These are phyloP conservation scores for Rafetus swinhoei DNA, from an alignment of 2,113 vertebrate genomes.

Conservation along the genomic window DNA sequence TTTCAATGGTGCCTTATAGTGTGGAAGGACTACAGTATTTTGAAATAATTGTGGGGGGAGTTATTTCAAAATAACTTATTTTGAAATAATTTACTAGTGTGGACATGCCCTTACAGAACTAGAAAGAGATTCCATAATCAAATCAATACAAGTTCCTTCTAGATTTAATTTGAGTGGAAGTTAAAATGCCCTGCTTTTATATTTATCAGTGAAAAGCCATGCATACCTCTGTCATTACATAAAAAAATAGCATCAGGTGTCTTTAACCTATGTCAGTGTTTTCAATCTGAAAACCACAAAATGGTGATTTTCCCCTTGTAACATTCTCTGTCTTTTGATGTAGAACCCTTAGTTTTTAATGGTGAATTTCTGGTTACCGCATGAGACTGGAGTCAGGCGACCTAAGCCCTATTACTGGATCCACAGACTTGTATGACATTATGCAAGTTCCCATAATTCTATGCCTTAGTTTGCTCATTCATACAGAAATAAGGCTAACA, in stretches of 20 bases:
- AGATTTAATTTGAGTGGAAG: not conserved
- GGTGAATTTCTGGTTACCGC: not conserved
- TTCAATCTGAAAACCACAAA: not conserved
- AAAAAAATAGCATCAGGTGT: not conserved
- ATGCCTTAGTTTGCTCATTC: not conserved
- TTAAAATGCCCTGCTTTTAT: not conserved
- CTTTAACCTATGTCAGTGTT: not conserved
- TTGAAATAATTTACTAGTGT: too few species aligned
- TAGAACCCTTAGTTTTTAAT: not conserved
- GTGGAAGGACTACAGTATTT: too few species aligned
- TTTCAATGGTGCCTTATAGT: too few species aligned
- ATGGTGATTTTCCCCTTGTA: not conserved
- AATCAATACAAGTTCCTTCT: not conserved
- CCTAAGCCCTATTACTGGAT: not conserved
- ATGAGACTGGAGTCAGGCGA: not conserved
- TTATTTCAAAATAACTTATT: too few species aligned
- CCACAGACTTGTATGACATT: not conserved
- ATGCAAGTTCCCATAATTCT: not conserved
- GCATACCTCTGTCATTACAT: not conserved
- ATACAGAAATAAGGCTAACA: not conserved
- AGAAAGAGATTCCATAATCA: not conserved
- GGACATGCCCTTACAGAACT: not conserved
- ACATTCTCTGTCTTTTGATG: accelerated
- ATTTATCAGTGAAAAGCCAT: not conserved
- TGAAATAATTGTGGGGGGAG: too few species aligned